Evolutionary conservation across 2,888 invertebrate species (phyloP).

Genomic region (Malacosoma neustria): DNA sequence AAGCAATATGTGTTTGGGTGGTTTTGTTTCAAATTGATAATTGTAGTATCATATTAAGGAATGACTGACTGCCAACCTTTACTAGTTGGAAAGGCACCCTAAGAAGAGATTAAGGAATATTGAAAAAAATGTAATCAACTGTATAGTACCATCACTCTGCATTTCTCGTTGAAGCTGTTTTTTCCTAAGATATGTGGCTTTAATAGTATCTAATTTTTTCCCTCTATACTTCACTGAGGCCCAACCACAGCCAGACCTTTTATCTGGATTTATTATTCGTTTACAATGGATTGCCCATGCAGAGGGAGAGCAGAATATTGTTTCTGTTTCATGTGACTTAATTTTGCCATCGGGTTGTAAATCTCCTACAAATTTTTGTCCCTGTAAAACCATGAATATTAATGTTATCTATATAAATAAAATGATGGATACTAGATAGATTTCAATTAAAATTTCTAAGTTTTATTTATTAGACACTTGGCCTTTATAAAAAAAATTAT

Average conservation of each 20-base stretch:
- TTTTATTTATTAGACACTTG: no score
- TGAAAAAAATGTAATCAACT: conserved; percentile 2
- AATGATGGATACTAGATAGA: no score
- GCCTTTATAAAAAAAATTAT: no score
- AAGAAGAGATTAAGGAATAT: no score
- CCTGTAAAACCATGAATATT: conserved; percentile 65
- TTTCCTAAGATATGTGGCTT: conserved; percentile 88
- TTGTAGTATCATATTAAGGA: no score
- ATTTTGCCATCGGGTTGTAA: conserved; percentile 91
- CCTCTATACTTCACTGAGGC: conserved; percentile 92
- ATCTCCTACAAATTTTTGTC: conserved; percentile 92
- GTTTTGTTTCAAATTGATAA: no score
- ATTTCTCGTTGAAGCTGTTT: conserved; percentile 76
- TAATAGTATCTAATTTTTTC: conserved; percentile 90
- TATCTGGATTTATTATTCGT: conserved; percentile 91
- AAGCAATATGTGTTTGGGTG: no score
- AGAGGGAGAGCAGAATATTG: conserved; percentile 91
- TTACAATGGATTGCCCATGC: conserved; percentile 96
- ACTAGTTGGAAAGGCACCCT: no score
- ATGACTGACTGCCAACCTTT: no score
- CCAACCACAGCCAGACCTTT: conserved; percentile 95
- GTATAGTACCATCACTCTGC: conserved; percentile 54
- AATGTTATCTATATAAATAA: no score
- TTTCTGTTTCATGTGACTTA: conserved; percentile 89
- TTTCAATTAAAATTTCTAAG: no score